phyloP scores from a whole-genome alignment of 1,140 invertebrate species.

The Tetranychus cinnabarinus region DNA sequence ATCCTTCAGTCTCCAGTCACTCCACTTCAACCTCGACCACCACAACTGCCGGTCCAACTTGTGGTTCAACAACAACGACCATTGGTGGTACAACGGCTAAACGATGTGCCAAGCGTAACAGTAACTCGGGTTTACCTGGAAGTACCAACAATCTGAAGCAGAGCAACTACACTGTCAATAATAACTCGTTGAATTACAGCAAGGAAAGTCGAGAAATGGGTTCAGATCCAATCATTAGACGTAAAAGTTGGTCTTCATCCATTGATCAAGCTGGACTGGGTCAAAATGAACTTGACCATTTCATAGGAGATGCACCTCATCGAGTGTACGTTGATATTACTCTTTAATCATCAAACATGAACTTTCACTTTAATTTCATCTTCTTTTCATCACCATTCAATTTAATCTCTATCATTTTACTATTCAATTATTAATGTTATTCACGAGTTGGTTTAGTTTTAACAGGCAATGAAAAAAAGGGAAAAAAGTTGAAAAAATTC shows the following conservation, averaged over 20 bases:
- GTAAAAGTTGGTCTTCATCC: slow-evolving; percentile 8
- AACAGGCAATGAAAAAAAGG: no score
- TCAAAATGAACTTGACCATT: neutral
- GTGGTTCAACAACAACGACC: neutral
- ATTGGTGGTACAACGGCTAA: neutral
- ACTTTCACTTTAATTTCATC: no score
- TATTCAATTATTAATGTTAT: no score
- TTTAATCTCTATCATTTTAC: no score
- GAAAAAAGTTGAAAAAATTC: no score
- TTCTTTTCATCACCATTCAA: no score
- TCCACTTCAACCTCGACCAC: neutral
- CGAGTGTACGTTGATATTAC: no score
- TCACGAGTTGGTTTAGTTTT: no score
- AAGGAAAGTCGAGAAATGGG: neutral
- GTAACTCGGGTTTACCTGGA: neutral
- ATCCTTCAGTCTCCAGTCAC: neutral
- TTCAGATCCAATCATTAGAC: neutral
- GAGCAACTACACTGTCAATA: neutral
- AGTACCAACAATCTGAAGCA: neutral
- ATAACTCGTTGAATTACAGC: neutral
- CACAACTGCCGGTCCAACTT: neutral
- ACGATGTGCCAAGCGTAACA: neutral
- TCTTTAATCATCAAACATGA: no score
- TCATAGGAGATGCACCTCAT: no score
- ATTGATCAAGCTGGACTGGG: neutral